phyloP scores from a whole-genome alignment of 2,113 vertebrate genomes.

The Taxidea taxus region DNA sequence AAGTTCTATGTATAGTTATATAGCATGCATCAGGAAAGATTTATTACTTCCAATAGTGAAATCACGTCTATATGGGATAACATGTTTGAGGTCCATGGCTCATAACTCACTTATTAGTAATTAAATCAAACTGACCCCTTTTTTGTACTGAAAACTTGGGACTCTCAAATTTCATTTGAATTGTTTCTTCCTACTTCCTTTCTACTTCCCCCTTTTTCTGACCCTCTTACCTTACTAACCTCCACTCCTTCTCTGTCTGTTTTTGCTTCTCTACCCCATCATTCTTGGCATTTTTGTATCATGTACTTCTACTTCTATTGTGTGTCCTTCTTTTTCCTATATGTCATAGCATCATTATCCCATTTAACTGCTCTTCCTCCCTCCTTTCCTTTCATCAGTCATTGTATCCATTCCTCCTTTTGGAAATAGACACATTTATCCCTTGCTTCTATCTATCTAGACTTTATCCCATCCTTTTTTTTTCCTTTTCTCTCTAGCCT shows the following conservation, averaged over 20 bases:
- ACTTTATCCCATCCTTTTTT: neutral
- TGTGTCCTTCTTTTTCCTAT: neutral
- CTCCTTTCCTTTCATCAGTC: neutral
- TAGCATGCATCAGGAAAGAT: neutral
- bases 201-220: neutral
- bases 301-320: neutral
- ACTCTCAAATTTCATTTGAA: neutral
- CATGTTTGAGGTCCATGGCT: neutral
- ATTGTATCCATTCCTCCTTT: neutral
- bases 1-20: neutral
- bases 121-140: neutral
- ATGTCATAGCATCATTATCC: neutral
- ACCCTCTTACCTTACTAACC: neutral
- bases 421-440: neutral
- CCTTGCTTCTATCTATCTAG: neutral
- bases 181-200: neutral
- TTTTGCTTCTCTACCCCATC: neutral
- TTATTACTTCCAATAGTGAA: neutral
- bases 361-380: neutral
- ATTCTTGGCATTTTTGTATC: neutral
- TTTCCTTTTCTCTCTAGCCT: neutral
- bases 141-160: neutral
- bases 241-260: neutral
- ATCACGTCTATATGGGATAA: neutral
- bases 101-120: constrained; percentile 13